phyloP scores from a whole-genome alignment of 2,113 vertebrate species.

The Lates calcarifer region DNA sequence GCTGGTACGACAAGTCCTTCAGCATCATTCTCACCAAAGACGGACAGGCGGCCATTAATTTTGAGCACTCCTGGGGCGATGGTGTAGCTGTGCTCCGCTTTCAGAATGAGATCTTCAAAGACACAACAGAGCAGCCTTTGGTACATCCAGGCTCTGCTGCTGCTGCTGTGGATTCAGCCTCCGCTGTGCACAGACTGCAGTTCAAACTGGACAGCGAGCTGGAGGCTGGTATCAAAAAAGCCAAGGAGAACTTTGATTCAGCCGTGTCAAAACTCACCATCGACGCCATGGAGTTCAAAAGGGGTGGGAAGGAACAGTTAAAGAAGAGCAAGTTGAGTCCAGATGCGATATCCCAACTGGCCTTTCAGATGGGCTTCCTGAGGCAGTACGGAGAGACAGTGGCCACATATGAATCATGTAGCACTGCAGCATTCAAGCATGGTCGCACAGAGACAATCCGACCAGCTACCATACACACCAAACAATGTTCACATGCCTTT shows the following conservation, averaged over 20 bases:
- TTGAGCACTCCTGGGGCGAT: constrained; percentile 98
- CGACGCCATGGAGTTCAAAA: constrained; percentile 86
- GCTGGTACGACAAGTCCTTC: constrained; percentile 99
- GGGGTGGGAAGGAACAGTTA: constrained; percentile 92
- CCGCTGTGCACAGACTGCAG: constrained; percentile 85
- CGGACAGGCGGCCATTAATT: constrained; percentile 91
- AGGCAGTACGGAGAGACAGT: constrained; percentile 90
- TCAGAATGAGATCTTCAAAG: constrained; percentile 94
- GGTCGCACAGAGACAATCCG: constrained; percentile 97
- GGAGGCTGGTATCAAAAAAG: constrained; percentile 86
- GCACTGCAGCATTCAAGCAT: constrained; percentile 95
- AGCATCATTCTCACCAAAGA: constrained; percentile 91
- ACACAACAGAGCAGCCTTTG: constrained; percentile 87
- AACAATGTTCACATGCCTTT: constrained; percentile 90
- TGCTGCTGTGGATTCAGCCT: constrained; percentile 83
- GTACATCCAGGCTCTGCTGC: constrained; percentile 86
- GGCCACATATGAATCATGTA: constrained; percentile 96
- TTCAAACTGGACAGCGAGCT: constrained; percentile 89
- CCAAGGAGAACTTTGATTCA: constrained; percentile 89
- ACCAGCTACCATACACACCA: constrained; percentile 89
- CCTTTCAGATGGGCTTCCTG: constrained; percentile 97
- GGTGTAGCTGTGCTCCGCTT: constrained; percentile 96
- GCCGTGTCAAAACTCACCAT: constrained; percentile 87
- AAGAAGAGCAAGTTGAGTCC: constrained; percentile 95
- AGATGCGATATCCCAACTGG: constrained; percentile 92